phyloP scores from a whole-genome alignment of 1,140 invertebrate genomes.

The Lutraria rhynchaena region DNA sequence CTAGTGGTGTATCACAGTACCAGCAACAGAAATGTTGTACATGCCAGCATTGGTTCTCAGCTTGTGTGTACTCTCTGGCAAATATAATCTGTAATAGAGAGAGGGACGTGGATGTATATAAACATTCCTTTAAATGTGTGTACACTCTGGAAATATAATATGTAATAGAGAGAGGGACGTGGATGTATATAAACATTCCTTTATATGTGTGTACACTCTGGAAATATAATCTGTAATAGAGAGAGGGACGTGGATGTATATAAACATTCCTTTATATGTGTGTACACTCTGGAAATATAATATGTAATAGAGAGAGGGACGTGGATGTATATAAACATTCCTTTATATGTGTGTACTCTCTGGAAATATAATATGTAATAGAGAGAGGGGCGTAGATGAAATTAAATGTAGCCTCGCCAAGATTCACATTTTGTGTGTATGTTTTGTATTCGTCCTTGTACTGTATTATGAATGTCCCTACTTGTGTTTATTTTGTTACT shows the following conservation, averaged over 20 bases:
- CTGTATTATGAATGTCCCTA: no score
- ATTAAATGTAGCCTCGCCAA: no score
- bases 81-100: slow-evolving; percentile 91
- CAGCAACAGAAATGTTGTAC: slow-evolving; percentile 98
- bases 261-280: no score
- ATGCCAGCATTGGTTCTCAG: slow-evolving; percentile 98
- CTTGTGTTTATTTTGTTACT: no score
- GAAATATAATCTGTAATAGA: slow-evolving; percentile 92
- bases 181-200: no score
- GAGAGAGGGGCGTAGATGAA: no score
- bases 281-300: slow-evolving; percentile 98
- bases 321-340: no score
- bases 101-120: no score
- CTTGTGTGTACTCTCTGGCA: slow-evolving; percentile 98
- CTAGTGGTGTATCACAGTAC: slow-evolving; percentile 95
- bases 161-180: slow-evolving; percentile 80
- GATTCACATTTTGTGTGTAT: no score
- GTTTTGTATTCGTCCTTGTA: no score
- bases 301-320: slow-evolving; percentile 84
- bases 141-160: slow-evolving; percentile 98
- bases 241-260: no score
- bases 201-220: slow-evolving; percentile 99
- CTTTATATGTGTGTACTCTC: slow-evolving; percentile 99
- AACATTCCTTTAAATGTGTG: no score
- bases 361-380: slow-evolving; percentile 93